A percentile compares a stretch with the other conserved stretches of the same genome.
These are phyloP conservation scores for Luperina nickerlii DNA, from an alignment of 2,888 invertebrate species.

Conservation along the genomic window DNA sequence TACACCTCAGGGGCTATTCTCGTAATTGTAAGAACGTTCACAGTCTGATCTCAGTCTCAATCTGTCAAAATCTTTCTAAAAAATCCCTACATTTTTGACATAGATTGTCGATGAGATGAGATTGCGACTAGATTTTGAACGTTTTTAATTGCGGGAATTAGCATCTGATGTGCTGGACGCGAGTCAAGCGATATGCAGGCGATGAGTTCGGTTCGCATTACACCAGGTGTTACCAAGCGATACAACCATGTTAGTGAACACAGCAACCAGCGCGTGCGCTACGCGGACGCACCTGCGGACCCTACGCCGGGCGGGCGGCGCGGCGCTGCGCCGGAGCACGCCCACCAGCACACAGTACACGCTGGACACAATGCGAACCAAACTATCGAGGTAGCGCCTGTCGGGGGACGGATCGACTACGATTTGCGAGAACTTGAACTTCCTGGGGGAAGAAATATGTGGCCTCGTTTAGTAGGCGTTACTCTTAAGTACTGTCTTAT, in stretches of 20 bases:
- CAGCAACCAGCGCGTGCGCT: slow-evolving; percentile 31
- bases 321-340: slow-evolving; percentile 71
- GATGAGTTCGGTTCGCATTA: slow-evolving; percentile 81
- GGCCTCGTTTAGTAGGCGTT: slow-evolving; percentile 48
- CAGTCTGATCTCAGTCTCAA: too few species aligned
- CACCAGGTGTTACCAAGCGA: slow-evolving; percentile 69
- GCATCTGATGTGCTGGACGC: slow-evolving; percentile 2
- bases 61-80: too few species aligned
- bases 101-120: too few species aligned
- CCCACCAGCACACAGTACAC: slow-evolving; percentile 76
- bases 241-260: slow-evolving; percentile 28
- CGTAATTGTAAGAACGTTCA: too few species aligned
- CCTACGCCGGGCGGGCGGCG: slow-evolving; percentile 71
- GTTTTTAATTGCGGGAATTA: too few species aligned
- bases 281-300: slow-evolving; percentile 77
- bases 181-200: slow-evolving; percentile 42
- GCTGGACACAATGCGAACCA: slow-evolving; percentile 83
- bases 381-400: slow-evolving; percentile 76
- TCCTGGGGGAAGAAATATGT: slow-evolving; percentile 78
- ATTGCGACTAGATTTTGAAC: too few species aligned
- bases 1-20: background rate
- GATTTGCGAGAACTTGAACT: slow-evolving; percentile 85
- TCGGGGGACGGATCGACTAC: slow-evolving; percentile 74
- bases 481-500: slow-evolving; percentile 15
- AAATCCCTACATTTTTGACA: too few species aligned